Conservation (phyloP, 2,797 vertebrate genomes). For the Hylomyscus alleni region DNA sequence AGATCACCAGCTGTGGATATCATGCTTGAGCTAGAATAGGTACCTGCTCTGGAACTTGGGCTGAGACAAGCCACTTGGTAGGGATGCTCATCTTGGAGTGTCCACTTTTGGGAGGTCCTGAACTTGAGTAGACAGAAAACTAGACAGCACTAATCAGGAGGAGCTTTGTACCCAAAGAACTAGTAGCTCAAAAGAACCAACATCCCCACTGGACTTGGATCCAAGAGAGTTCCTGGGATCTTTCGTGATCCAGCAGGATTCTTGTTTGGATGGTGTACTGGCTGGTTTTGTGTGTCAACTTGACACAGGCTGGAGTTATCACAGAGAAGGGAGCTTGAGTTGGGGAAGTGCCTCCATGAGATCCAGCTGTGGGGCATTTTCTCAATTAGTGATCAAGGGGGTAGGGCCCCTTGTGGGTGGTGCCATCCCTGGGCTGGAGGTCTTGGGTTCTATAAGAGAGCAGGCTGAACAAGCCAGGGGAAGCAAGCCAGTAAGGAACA, state of each 20-base stretch:
- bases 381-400: too few species aligned
- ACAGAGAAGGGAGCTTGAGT: too few species aligned
- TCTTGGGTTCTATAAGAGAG: too few species aligned
- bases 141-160: not conserved
- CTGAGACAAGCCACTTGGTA: not conserved
- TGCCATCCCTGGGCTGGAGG: too few species aligned
- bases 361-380: too few species aligned
- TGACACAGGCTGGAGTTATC: too few species aligned
- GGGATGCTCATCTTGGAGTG: not conserved
- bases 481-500: too few species aligned
- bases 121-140: not conserved
- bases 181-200: not conserved
- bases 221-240: not conserved
- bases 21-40: not conserved
- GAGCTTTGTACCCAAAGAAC: not conserved
- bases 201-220: not conserved
- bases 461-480: too few species aligned
- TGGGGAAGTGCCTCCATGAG: too few species aligned
- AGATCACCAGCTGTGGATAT: not conserved
- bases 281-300: too few species aligned
- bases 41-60: not conserved
- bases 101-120: not conserved
- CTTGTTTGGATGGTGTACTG: not conserved
- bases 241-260: not conserved
- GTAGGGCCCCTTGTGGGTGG: too few species aligned